Conservation (phyloP, 2,797 vertebrate genomes). For the Enteromius paludinosus region DNA sequence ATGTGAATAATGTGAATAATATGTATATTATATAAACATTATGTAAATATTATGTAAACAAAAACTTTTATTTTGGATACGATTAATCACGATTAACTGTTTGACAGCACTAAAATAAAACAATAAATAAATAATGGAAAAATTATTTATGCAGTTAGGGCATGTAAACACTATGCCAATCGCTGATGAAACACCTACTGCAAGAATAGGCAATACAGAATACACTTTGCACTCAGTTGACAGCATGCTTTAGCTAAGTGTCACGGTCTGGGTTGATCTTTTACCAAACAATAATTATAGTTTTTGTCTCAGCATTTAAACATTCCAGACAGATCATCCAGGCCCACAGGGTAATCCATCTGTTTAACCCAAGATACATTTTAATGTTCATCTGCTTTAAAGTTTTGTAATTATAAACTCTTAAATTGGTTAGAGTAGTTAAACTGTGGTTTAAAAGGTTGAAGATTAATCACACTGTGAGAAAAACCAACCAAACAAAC, state of each 20-base stretch:
- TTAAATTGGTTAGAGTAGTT: constrained; percentile 33
- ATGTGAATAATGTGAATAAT: too few species aligned
- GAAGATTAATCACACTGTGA: not conserved
- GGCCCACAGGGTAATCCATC: not conserved
- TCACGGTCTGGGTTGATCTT: not conserved
- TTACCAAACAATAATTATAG: constrained; percentile 9
- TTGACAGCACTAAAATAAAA: too few species aligned
- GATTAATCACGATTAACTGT: too few species aligned
- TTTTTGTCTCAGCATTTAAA: not conserved
- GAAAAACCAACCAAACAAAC: not conserved
- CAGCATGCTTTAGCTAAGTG: not conserved
- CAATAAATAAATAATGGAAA: too few species aligned
- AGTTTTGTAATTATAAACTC: constrained; percentile 5
- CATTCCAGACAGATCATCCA: not conserved
- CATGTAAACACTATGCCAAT: not conserved
- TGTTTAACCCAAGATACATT: not conserved
- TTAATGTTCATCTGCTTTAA: not conserved
- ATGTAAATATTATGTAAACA: too few species aligned
- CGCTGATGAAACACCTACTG: not conserved
- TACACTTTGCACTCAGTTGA: not conserved
- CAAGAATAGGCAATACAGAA: not conserved
- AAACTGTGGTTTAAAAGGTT: constrained; percentile 34
- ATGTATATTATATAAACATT: too few species aligned
- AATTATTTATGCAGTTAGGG: too few species aligned
- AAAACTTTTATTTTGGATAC: too few species aligned